phyloP scores from a whole-genome alignment of 2,888 invertebrate species.

The Drosophila anceps region DNA sequence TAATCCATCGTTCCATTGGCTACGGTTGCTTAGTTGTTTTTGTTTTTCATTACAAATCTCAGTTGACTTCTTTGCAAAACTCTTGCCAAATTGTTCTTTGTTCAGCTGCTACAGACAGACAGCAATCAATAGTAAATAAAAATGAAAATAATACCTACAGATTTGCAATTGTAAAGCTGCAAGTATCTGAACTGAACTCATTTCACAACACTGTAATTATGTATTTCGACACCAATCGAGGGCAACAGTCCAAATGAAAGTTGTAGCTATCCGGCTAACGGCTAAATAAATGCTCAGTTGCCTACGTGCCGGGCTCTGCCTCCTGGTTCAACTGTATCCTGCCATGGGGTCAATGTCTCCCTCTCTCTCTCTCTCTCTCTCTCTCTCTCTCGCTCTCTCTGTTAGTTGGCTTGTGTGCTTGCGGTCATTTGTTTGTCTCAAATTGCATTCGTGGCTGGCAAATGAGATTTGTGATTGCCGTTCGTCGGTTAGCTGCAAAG shows the following conservation, averaged over 20 bases:
- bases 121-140: not conserved
- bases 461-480: conserved; percentile 57
- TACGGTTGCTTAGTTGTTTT: no score
- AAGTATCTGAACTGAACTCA: not conserved
- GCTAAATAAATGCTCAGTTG: conserved; percentile 1
- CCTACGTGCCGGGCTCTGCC: conserved; percentile 3
- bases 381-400: not conserved
- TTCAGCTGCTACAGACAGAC: not conserved
- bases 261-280: not conserved
- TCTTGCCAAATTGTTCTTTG: no score
- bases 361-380: not conserved
- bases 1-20: not conserved
- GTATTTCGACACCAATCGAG: not conserved
- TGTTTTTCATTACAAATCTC: not conserved
- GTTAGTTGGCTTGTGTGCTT: not conserved
- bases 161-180: not conserved
- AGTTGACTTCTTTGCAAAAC: not conserved
- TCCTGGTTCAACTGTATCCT: conserved; percentile 1
- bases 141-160: not conserved
- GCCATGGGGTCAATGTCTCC: not conserved
- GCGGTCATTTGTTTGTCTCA: conserved; percentile 50
- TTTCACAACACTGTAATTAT: conserved; percentile 1
- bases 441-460: conserved; percentile 63
- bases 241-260: conserved; percentile 1
- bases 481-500: conserved; percentile 27